Evolutionary conservation across 2,888 invertebrate species (phyloP), one percentile per base, ranked within the genome.

Genomic region (Sphaerophoria rueppellii): DNA sequence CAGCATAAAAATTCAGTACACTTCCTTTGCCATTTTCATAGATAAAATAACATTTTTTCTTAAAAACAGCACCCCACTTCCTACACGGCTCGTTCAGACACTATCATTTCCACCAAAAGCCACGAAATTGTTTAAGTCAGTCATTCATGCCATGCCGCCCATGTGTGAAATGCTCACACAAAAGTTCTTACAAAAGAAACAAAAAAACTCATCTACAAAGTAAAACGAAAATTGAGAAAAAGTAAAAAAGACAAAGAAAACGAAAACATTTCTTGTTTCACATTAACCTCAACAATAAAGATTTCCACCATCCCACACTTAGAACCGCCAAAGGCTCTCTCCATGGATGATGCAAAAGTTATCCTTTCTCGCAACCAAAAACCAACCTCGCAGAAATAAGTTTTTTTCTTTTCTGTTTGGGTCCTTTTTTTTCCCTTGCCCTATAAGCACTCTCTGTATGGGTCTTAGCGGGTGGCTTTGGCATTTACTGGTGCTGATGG

Each of bases 1-100:
- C 79, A 65, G 67, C 71, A 79, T 83, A 71, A 83, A 83, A 83
- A 83, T 83, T 79, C 82, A 83, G 75, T 74, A 71, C 82, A 82
- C 71, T 79, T 75, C 73, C 75, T 67, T 60, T 5, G 61, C 79
- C 71, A 83, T 79, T 75, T 79, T 83, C 79, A 71, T 79, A 83
- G 82, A 83, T 75, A 83, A 83, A 83, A 83, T 83, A 75, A 75
- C 82, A 79, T 50, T 67, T 70, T 75, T 83, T 24, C 24, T 24
- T 24, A 24, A 67, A 79, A 83, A 74, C 82, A 73, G 71, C 79
- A 46, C 14, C 32, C 2, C 16, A 9, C 71, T 14, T 35, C 55
- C 50, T 6, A 14, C 4, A 11, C 0, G 0, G 0, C n/a, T 46
- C 1, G 12, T 4, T 11, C 0, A 3, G 9, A 12, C 34, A 14